phyloP scores from a whole-genome alignment of 1,140 invertebrate genomes.

The honey bee (Apis mellifera) region Amel_HAv3.1 CM009941.2:9741001-9741500 shows the following conservation, averaged over 20 bases:
- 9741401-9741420: background rate
- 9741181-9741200: constrained; percentile 35
- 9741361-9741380: background rate
- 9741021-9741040: background rate
- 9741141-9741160: constrained; percentile 20
- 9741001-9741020: background rate
- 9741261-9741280: background rate
- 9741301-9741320: constrained; percentile 11
- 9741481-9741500: no score
- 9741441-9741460: no score
- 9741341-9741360: background rate
- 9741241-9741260: no score
- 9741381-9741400: background rate
- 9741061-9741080: constrained; percentile 3
- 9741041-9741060: constrained; percentile 1
- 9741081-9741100: background rate
- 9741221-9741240: constrained; percentile 31
- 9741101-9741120: constrained; percentile 13
- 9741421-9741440: no score
- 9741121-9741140: constrained; percentile 44
- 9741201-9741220: constrained; percentile 38
- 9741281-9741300: constrained; percentile 1
- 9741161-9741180: constrained; percentile 36
- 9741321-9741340: constrained; percentile 14
- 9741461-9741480: no score